Base-by-base conservation (phyloP, 2,113 vertebrate species). In the Aix galericulata region DNA sequence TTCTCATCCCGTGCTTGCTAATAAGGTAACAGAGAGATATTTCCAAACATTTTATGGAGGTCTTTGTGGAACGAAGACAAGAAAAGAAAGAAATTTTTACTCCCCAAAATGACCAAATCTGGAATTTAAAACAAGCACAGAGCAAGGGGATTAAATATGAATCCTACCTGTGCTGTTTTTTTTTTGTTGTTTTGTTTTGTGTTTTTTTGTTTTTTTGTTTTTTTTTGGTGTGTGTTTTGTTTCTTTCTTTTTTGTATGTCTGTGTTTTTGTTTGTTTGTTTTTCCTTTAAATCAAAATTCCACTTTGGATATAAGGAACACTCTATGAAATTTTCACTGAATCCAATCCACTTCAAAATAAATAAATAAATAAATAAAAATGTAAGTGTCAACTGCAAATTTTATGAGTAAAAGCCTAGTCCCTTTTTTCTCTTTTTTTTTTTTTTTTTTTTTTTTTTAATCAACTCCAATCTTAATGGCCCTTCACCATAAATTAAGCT, bases 401-500 rank as follows among this genome's bases (percentile, higher is more conserved):
- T 83, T 89, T 88, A 75, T 25, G 29, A 72, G 6, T 75, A 84
- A 81, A 90, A 93, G 3, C 20, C 29, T 59, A 59, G 17, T 62
- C 5, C 3, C 63, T 38, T 79, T 91, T 82, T 34, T 38, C 38
- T 38, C 38, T 40, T 20, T 56, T 36, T 40, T 58, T 66, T 67
- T 46, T 53, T 73, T 52, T 62, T 71, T 44, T 17, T 82, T 17
- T 67, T 11, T 40, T 88, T 93, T 92, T 90, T 83, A 95, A 94
- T 90, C 46, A 60, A 63, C 48, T 91, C 26, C 69, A 26, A 29
- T 93, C 34, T 58, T 93, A 93, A 88, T 94, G 85, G 82, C 88
- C 73, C 86, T 90, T 95, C 89, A 16, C 42, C 15, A 67, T 46
- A 95, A 95, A 95, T 90, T 93, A 88, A 91, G 90, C 90, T 81